These are phyloP conservation scores for Apamea monoglypha DNA, from an alignment of 2,888 invertebrate genomes.

Conservation along the genomic window DNA sequence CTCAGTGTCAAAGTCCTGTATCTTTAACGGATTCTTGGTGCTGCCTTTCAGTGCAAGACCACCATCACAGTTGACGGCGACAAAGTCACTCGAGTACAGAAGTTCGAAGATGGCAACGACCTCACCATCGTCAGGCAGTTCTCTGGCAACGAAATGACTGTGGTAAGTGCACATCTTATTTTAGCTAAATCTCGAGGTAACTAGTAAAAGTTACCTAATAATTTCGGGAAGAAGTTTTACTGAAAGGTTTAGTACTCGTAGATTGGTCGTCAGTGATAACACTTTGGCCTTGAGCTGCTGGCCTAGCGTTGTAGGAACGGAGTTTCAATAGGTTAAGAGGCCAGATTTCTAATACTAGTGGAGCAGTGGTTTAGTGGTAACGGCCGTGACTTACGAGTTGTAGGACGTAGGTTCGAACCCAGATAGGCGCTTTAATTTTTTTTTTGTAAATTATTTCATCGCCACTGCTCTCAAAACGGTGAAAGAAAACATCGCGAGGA, in stretches of 20 bases:
- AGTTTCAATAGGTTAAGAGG: background rate
- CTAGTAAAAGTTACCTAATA: too few species aligned
- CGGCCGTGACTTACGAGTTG: too few species aligned
- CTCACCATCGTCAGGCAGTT: conserved; percentile 69
- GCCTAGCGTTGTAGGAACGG: background rate
- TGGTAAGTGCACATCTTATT: conserved; percentile 66
- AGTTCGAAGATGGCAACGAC: conserved; percentile 55
- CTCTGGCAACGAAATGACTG: conserved; percentile 67
- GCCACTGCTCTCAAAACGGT: too few species aligned
- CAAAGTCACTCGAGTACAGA: conserved; percentile 70
- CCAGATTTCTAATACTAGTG: background rate
- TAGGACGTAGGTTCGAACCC: too few species aligned
- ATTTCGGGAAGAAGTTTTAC: background rate
- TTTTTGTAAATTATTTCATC: too few species aligned
- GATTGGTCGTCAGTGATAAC: background rate
- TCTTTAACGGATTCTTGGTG: background rate
- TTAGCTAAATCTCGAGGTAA: background rate
- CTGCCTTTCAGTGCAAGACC: conserved; percentile 48
- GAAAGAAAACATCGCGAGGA: too few species aligned
- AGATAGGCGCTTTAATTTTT: too few species aligned
- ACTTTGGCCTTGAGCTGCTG: background rate
- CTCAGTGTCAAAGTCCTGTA: too few species aligned
- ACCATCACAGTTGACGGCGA: conserved; percentile 63
- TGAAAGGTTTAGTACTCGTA: background rate
- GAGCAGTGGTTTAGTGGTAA: too few species aligned